A percentile compares a stretch with the other conserved stretches of the same genome.
These are phyloP conservation scores for Phanerotoma sp. DNA, from an alignment of 2,888 invertebrate species.

Conservation along the genomic window DNA sequence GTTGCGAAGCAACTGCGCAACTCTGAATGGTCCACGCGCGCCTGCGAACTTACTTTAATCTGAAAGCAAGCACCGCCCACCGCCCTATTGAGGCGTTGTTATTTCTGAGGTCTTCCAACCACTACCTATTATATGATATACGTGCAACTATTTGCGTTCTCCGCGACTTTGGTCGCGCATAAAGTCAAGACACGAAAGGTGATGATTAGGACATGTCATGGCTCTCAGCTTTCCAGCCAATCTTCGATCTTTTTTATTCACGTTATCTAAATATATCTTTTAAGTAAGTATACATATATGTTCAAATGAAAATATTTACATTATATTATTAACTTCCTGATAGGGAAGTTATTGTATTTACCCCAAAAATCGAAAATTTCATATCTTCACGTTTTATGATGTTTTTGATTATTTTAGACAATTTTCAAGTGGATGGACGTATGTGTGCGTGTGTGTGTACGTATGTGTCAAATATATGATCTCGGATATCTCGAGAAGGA, in stretches of 20 bases:
- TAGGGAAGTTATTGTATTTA: too few species aligned
- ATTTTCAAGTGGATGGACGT: too few species aligned
- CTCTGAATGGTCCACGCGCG: constrained; percentile 39
- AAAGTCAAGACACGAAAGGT: constrained; percentile 22
- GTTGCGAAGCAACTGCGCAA: constrained; percentile 39
- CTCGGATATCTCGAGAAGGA: too few species aligned
- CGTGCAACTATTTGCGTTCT: constrained; percentile 23
- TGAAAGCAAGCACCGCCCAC: constrained; percentile 49
- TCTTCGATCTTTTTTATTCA: background rate
- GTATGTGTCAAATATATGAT: too few species aligned
- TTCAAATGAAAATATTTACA: too few species aligned
- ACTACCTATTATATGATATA: constrained; percentile 12
- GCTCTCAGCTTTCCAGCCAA: background rate
- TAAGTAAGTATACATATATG: too few species aligned
- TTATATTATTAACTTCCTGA: too few species aligned
- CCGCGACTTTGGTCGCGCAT: constrained; percentile 12
- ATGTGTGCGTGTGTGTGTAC: too few species aligned
- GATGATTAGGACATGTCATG: constrained; percentile 5
- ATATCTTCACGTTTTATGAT: too few species aligned
- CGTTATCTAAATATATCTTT: background rate
- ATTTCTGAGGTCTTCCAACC: constrained; percentile 15
- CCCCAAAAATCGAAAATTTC: too few species aligned
- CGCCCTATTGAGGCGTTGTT: constrained; percentile 45
- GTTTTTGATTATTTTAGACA: too few species aligned
- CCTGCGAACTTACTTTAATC: constrained; percentile 47